Evolutionary conservation across 2,888 invertebrate species (phyloP).

Genomic region (Phalangium opilio): DNA sequence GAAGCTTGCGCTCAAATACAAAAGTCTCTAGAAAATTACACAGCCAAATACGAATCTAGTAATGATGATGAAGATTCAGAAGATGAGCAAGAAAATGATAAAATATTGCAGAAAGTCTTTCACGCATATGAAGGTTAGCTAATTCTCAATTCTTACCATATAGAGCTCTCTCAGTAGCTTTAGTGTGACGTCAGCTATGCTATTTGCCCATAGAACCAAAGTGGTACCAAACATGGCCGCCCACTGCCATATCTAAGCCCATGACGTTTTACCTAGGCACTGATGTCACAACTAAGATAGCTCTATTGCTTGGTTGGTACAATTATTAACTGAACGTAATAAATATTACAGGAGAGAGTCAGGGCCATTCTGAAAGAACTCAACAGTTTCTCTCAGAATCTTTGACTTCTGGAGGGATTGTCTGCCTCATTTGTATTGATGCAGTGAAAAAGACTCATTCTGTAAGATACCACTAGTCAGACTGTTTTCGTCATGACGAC

Average conservation of each 20-base stretch:
- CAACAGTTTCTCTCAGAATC: conserved; percentile 59
- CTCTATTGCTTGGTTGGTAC: too few relatives aligned
- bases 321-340: too few relatives aligned
- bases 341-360: too few relatives aligned
- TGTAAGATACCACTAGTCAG: conserved; percentile 30
- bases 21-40: conserved; percentile 2
- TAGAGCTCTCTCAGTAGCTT: too few relatives aligned
- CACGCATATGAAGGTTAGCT: background rate
- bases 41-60: background rate
- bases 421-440: conserved; percentile 80
- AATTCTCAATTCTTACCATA: too few relatives aligned
- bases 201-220: too few relatives aligned
- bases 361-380: conserved; percentile 31
- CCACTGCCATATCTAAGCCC: too few relatives aligned
- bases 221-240: too few relatives aligned
- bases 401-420: conserved; percentile 59
- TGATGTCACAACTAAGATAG: too few relatives aligned
- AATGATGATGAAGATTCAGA: background rate
- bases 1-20: conserved; percentile 21
- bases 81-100: background rate
- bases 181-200: too few relatives aligned
- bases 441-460: conserved; percentile 62
- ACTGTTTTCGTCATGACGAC: conserved; percentile 6
- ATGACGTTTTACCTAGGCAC: too few relatives aligned
- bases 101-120: background rate